Base-by-base conservation (phyloP, 1,140 invertebrate species). In the Drosophila kanapiae region DNA sequence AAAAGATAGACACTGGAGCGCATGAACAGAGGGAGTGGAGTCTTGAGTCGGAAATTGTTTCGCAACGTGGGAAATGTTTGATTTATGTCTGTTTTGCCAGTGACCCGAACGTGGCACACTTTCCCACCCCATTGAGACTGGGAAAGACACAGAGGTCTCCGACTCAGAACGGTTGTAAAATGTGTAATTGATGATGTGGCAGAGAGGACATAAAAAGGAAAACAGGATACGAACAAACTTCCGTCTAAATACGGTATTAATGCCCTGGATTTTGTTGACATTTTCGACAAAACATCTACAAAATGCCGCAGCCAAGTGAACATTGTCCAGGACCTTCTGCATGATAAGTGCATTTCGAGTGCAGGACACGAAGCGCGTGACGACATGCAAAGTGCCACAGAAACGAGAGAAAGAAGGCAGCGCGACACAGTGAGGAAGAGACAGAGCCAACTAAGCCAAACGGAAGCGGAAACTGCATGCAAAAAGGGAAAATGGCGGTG, bases 141-240 rank as follows among this genome's bases (percentile, higher is more conserved):
- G 35, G 9, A n/a, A 11, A n/a, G 18, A 11, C 42, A 42, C n/a
- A 7, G 9, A 16, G 40, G 63, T 31, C 14, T 35, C 14, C 3
- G 10, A 11, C 54, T 38, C 45, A 72, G 67, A 83, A 80, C 75
- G 88, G 84, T 88, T 88, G 84, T 88, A 88, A 88, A 88, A 88
- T 88, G 84, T 88, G 84, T 88, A 88, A 88, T 88, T 88, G 84
- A 88, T 88, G 84, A 88, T 88, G 84, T 88, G 85, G 84, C 85
- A 88, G 80, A 23, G 67, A 61, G 60, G 80, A 84, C 85, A 90
- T 84, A 78, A 83, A 87, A 76, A 78, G 45, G 60, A 43, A 57
- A 69, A 70, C 53, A 60, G 33, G 29, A 51, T 58, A 53, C 56
- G 33, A 27, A 61, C 47, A 51, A 49, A 27, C 61, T 59, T 45